Conservation (phyloP, 2,113 vertebrate species). For the Conger conger region DNA sequence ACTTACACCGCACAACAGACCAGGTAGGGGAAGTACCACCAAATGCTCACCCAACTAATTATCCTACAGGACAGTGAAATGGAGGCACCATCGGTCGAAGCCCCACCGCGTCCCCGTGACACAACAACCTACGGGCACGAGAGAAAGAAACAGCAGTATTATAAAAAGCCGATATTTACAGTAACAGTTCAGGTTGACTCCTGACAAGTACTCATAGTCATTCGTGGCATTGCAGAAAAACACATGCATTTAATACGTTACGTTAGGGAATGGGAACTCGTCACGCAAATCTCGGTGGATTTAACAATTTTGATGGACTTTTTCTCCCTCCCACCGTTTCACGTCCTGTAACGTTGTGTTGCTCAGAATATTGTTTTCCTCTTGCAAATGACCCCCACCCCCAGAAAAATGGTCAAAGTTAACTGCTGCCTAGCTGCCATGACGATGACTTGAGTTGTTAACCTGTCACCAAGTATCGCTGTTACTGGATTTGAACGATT, state of each 20-base stretch:
- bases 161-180: background rate
- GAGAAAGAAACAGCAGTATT: conserved; percentile 9
- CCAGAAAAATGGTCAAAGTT: background rate
- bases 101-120: background rate
- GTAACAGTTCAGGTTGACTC: background rate
- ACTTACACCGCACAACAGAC: conserved; percentile 38
- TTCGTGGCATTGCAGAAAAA: background rate
- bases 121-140: conserved; percentile 7
- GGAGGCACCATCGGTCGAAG: conserved; percentile 5
- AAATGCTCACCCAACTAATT: conserved; percentile 36
- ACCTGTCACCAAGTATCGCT: background rate
- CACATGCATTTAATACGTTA: background rate
- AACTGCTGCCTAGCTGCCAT: background rate
- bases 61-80: conserved; percentile 2
- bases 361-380: background rate
- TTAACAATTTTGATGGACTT: conserved; percentile 16
- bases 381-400: background rate
- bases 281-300: background rate
- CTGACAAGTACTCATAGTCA: background rate
- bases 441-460: background rate
- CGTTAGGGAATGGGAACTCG: background rate
- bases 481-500: background rate
- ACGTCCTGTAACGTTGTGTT: conserved; percentile 4
- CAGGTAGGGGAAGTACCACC: conserved; percentile 49
- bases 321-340: conserved; percentile 10